Percentiles rank a stretch among this genome's conserved stretches.
Conservation (phyloP, 1,140 invertebrate species). For the Oscheius sp. region DNA sequence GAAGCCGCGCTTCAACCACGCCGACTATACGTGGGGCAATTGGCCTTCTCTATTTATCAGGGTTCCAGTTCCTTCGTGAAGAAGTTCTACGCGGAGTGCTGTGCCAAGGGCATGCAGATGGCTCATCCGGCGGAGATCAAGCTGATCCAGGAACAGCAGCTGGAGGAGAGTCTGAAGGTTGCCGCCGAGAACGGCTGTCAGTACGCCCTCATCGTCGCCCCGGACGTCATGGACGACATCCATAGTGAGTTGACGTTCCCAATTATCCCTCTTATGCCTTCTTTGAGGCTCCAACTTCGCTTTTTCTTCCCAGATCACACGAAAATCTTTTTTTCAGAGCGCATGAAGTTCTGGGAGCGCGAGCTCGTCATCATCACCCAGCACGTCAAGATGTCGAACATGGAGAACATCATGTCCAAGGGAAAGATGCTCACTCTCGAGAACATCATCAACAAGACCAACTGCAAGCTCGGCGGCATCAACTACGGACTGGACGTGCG, state of each 20-base stretch:
- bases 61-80: not conserved
- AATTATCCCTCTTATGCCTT: too few species aligned
- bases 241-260: too few species aligned
- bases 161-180: not conserved
- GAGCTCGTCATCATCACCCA: not conserved
- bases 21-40: too few species aligned
- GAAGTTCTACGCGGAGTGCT: not conserved
- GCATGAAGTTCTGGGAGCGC: not conserved
- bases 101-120: not conserved
- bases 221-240: too few species aligned
- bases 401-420: conserved; percentile 2
- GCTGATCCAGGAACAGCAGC: not conserved
- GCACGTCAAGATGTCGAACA: not conserved
- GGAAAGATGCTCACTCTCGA: conserved; percentile 2
- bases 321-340: too few species aligned
- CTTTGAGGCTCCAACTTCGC: too few species aligned
- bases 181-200: not conserved
- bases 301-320: too few species aligned
- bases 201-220: not conserved
- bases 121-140: not conserved
- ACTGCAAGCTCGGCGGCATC: conserved; percentile 33
- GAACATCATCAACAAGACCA: conserved; percentile 30
- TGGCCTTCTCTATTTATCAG: too few species aligned
- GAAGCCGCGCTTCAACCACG: not conserved
- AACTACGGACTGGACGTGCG: conserved; percentile 34